Base-by-base conservation (phyloP, 2,888 invertebrate species). In the Ectobius pallidus region DNA sequence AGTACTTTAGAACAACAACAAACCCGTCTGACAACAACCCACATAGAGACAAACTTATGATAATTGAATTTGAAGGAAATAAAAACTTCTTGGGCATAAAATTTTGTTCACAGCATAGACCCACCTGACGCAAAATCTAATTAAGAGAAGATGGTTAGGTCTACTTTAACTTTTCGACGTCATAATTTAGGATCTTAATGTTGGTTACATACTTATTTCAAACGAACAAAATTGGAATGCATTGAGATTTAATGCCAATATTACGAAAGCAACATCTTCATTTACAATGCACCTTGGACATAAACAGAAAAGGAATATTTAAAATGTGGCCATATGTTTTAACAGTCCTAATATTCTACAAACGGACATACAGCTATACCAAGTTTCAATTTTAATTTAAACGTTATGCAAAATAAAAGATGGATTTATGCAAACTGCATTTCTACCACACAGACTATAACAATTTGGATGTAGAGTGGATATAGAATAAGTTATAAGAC, bases 1-100 rank as follows among this genome's bases (percentile, higher is more conserved):
- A 34, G 34, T 11, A 34, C 34, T 34, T 7, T 34, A 6, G 11
- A 34, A 11, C 34, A 7, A 11, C 11, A 34, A 34, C n/a, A 58
- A 58, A 30, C 58, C 58, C 58, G 58, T 58, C 30, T 58, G 58
- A 58, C 58, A 25, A 30, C 58, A 58, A 32, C 58, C 58, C 58
- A 58, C 58, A 58, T 32, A 58, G n/a, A 14, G 58, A 58, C 58
- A 58, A 58, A 58, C 32, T 58, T 30, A 58, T 32, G 58, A 58
- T 58, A 58, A 58, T 30, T 58, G 58, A 58, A 58, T 30, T 32
- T 58, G 58, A 58, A 30, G 16, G n/a, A 58, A 58, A 58, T 22
- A 58, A 22, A 58, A 58, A 58, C 58, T 58, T 27, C 55, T 55
- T 34, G 27, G 55, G 14, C 58, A 30, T 2, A 14, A 58, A n/a